Conservation (phyloP, 2,888 invertebrate genomes). For the Ochropacha duplaris region DNA sequence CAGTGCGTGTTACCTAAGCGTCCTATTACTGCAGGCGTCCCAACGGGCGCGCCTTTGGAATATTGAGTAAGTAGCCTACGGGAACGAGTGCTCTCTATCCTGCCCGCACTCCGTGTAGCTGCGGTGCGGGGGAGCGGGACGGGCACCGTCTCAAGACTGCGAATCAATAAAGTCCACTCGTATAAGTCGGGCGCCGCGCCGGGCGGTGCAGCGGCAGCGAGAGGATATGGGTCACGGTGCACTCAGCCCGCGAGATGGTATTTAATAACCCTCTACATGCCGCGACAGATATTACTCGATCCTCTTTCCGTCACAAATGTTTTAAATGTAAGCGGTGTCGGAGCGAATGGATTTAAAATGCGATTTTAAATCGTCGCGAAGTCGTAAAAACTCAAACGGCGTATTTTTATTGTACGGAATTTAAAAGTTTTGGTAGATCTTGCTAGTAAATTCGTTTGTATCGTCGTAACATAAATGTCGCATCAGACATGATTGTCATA, state of each 20-base stretch:
- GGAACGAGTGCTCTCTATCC: conserved; percentile 42
- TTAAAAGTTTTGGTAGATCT: conserved; percentile 21
- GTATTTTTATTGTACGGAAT: conserved; percentile 25
- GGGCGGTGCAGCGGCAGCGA: conserved; percentile 76
- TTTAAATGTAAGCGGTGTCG: conserved; percentile 42
- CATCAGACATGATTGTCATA: conserved; percentile 54
- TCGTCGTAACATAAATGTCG: conserved; percentile 39
- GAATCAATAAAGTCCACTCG: conserved; percentile 84
- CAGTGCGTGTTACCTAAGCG: conserved; percentile 63
- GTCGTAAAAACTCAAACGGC: conserved; percentile 38
- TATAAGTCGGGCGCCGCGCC: conserved; percentile 78
- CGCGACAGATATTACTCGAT: conserved; percentile 70
- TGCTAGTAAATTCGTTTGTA: conserved; percentile 18
- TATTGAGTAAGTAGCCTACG: conserved; percentile 78
- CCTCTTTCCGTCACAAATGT: conserved; percentile 34
- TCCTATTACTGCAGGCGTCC: conserved; percentile 67
- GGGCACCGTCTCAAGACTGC: conserved; percentile 80
- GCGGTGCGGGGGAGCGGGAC: conserved; percentile 58
- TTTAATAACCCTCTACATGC: conserved; percentile 70
- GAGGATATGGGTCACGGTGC: conserved; percentile 80
- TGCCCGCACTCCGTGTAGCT: conserved; percentile 12
- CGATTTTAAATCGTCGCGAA: conserved; percentile 42
- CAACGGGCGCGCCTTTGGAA: conserved; percentile 59
- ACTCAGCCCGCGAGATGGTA: conserved; percentile 67
- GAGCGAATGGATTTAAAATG: conserved; percentile 45